A percentile compares a stretch with the other conserved stretches of the same genome.
phyloP scores from a whole-genome alignment of 1,140 invertebrate species.

The Carcinoscorpius rotundicauda region DNA sequence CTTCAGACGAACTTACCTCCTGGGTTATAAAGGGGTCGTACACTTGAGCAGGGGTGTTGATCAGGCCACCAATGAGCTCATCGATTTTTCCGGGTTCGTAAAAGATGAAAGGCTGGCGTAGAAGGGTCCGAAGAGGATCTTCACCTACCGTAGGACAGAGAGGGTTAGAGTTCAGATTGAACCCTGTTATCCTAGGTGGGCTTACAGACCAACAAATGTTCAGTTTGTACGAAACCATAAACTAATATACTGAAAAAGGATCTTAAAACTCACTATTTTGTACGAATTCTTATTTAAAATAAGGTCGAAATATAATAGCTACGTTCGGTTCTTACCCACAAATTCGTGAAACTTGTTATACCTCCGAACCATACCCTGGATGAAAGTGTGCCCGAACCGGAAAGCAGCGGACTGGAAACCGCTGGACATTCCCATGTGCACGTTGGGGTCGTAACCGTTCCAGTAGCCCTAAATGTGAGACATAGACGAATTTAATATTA shows the following conservation, averaged over 20 bases:
- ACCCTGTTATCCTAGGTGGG: too few species aligned
- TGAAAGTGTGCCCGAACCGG: slow-evolving; percentile 38
- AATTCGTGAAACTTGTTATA: slow-evolving; percentile 24
- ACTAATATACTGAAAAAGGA: too few species aligned
- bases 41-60: slow-evolving; percentile 85
- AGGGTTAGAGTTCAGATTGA: too few species aligned
- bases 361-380: slow-evolving; percentile 25
- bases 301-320: too few species aligned
- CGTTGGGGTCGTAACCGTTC: slow-evolving; percentile 32
- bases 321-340: slow-evolving; percentile 11
- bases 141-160: slow-evolving; percentile 43
- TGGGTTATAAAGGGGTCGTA: slow-evolving; percentile 90
- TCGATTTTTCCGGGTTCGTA: slow-evolving; percentile 83
- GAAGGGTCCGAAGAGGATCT: slow-evolving; percentile 69
- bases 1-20: slow-evolving; percentile 46
- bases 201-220: too few species aligned
- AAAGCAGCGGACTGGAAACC: slow-evolving; percentile 35
- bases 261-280: too few species aligned
- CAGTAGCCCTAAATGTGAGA: slow-evolving; percentile 18
- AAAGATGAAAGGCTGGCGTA: slow-evolving; percentile 74
- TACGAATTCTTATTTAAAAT: too few species aligned
- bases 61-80: slow-evolving; percentile 80
- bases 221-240: too few species aligned
- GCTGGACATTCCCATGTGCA: slow-evolving; percentile 32
- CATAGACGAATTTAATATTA: too few species aligned